Percentiles rank a stretch among this genome's conserved stretches.
phyloP scores from a whole-genome alignment of 2,113 vertebrate species.

The Equus przewalskii region DNA sequence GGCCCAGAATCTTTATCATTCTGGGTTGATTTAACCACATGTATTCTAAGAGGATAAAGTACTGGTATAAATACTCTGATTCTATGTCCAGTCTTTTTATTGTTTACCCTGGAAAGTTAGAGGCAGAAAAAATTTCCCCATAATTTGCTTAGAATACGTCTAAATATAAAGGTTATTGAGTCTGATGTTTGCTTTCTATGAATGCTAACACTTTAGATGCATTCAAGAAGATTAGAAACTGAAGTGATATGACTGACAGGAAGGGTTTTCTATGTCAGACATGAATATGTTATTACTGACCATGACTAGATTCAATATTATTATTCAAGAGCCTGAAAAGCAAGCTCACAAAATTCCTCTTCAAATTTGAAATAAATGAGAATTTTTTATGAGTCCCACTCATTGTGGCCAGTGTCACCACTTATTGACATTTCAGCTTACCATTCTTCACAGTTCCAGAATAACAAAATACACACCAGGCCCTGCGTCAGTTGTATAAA shows the following conservation, averaged over 20 bases:
- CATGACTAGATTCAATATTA: neutral
- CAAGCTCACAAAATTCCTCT: neutral
- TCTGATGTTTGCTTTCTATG: neutral
- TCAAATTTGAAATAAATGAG: constrained; percentile 29
- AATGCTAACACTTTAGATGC: neutral
- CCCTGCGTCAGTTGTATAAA: neutral
- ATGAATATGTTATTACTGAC: constrained; percentile 12
- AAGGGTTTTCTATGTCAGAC: neutral
- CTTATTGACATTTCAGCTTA: neutral
- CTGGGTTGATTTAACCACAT: neutral
- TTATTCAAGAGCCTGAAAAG: neutral
- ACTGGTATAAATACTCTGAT: neutral
- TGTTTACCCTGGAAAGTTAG: neutral
- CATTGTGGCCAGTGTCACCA: neutral
- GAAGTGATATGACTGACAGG: neutral
- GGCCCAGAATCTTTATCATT: neutral
- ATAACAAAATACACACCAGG: neutral
- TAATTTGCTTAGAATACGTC: constrained; percentile 37
- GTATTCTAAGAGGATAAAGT: constrained; percentile 20
- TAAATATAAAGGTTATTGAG: neutral
- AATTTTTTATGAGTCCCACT: constrained; percentile 1
- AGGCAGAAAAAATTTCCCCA: neutral
- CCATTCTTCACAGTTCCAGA: neutral
- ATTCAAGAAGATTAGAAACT: neutral
- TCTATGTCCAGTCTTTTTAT: neutral